phyloP scores from a whole-genome alignment of 23 tunicate genomes.

The Botrylloides violaceus region DNA sequence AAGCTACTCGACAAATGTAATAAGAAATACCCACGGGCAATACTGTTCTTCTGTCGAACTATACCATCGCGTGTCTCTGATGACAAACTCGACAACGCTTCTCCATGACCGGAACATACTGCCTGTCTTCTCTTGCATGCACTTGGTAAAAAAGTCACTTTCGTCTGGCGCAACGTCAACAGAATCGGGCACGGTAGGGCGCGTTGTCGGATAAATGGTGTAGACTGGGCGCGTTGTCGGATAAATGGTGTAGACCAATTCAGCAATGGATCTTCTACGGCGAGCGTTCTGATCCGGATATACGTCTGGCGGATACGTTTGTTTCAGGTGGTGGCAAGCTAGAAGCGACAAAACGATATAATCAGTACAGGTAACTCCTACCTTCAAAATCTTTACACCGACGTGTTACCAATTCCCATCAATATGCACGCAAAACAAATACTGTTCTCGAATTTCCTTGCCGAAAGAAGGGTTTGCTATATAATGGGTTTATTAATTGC shows the following conservation, averaged over 20 bases:
- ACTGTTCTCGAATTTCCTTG: too few species aligned
- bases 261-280: neutral
- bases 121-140: constrained; percentile 11
- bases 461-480: too few species aligned
- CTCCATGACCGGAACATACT: constrained; percentile 7
- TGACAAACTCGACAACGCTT: constrained; percentile 4
- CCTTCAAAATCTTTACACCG: too few species aligned
- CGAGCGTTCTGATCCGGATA: neutral
- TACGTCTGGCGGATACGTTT: neutral
- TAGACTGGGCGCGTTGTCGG: neutral
- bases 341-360: neutral
- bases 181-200: neutral
- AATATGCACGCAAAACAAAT: too few species aligned
- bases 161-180: neutral
- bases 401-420: too few species aligned
- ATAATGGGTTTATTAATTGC: too few species aligned
- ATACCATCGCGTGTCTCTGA: constrained; percentile 13
- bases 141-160: constrained; percentile 3
- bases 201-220: neutral
- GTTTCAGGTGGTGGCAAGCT: neutral
- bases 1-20: too few species aligned
- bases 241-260: neutral
- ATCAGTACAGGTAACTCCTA: too few species aligned
- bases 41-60: constrained; percentile 12
- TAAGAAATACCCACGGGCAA: constrained; percentile 3